Evolutionary conservation across 1,140 invertebrate species (phyloP).

Genomic region (Macrobrachium rosenbergii): DNA sequence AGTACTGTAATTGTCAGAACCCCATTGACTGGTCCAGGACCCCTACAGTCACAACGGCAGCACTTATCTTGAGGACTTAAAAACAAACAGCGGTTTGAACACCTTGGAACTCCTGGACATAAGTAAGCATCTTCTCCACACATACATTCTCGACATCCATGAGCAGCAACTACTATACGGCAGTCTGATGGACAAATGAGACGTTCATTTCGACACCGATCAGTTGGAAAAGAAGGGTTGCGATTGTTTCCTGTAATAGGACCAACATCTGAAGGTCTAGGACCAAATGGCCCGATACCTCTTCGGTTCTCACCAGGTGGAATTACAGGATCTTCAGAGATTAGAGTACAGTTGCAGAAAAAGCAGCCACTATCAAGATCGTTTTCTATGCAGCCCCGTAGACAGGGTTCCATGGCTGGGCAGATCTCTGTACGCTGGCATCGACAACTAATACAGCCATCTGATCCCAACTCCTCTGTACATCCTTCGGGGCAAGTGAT

Average conservation of each 20-base stretch:
- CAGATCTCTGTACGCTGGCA: slow-evolving; percentile 29
- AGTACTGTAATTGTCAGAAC: neutral
- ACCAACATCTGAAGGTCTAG: neutral
- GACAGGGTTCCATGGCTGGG: slow-evolving; percentile 28
- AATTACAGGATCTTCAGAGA: neutral
- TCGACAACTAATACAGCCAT: slow-evolving; percentile 25
- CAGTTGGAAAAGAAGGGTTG: neutral
- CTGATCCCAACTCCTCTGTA: slow-evolving; percentile 24
- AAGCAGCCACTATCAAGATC: slow-evolving; percentile 38
- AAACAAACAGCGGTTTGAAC: slow-evolving; percentile 38
- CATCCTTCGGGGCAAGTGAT: slow-evolving; percentile 37
- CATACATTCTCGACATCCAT: slow-evolving; percentile 37
- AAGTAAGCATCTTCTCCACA: slow-evolving; percentile 39
- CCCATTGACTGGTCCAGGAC: neutral
- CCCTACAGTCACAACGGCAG: slow-evolving; percentile 33
- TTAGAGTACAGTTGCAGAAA: slow-evolving; percentile 39
- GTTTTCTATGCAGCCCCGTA: slow-evolving; percentile 32
- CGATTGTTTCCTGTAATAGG: too few species aligned
- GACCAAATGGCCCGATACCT: neutral
- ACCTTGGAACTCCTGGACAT: slow-evolving; percentile 35
- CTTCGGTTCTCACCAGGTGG: neutral
- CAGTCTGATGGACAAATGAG: slow-evolving; percentile 26
- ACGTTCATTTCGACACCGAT: slow-evolving; percentile 26
- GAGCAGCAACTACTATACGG: slow-evolving; percentile 4
- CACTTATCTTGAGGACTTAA: slow-evolving; percentile 44